Percentiles rank a stretch among this genome's conserved stretches.
Conservation (phyloP, 2,113 vertebrate genomes). For the Spheniscus mendiculus region DNA sequence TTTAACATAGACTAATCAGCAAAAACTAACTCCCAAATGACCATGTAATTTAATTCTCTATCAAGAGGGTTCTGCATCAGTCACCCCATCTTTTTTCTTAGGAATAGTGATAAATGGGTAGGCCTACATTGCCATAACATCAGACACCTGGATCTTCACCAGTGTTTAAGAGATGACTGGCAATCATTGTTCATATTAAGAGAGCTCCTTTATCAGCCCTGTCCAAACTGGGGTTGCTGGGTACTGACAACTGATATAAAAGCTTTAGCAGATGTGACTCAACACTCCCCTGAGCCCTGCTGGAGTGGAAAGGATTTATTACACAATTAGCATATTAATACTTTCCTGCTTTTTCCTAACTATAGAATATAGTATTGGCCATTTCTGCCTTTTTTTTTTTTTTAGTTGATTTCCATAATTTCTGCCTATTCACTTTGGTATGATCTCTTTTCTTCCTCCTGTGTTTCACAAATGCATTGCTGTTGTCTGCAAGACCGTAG, state of each 20-base stretch:
- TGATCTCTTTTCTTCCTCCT: neutral
- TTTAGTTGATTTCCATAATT: neutral
- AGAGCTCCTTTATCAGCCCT: neutral
- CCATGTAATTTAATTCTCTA: neutral
- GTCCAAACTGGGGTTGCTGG: neutral
- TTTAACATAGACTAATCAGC: neutral
- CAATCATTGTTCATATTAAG: neutral
- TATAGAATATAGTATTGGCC: neutral
- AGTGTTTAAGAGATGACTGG: neutral
- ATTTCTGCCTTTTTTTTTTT: neutral
- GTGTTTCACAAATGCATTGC: neutral
- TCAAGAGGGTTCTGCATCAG: neutral
- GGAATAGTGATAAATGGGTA: neutral
- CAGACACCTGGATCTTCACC: neutral
- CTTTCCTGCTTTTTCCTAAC: neutral
- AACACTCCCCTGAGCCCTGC: neutral
- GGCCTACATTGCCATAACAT: neutral
- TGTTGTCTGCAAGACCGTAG: neutral
- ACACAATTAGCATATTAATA: slow-evolving; percentile 11
- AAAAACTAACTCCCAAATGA: neutral
- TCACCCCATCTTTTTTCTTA: neutral
- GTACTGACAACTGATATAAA: neutral
- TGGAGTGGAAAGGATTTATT: slow-evolving; percentile 5
- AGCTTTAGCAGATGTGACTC: slow-evolving; percentile 3
- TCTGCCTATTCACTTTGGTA: neutral